phyloP scores from a whole-genome alignment of 2,113 vertebrate species.

The Ameiurus melas region DNA sequence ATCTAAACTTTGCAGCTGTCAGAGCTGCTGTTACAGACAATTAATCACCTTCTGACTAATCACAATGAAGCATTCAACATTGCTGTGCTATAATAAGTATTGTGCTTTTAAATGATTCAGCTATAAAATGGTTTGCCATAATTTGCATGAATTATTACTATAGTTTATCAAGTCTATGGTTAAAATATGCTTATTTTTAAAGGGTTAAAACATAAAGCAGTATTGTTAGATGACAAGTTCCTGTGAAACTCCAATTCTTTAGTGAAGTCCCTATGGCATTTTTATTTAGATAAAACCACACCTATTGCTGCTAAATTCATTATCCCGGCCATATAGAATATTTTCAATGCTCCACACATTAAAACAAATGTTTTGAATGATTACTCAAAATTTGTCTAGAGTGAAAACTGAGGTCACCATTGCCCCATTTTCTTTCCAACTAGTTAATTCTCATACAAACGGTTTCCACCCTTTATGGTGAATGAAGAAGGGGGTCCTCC shows the following conservation, averaged over 20 bases:
- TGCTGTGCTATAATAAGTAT: neutral
- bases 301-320: neutral
- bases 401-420: neutral
- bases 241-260: neutral
- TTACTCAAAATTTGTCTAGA: neutral
- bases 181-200: neutral
- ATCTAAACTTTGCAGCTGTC: neutral
- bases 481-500: neutral
- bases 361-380: neutral
- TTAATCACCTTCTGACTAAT: neutral
- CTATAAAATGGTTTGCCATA: too few relatives aligned
- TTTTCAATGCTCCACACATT: neutral
- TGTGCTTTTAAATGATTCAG: neutral
- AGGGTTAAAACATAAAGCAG: neutral
- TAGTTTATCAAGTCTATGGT: too few relatives aligned
- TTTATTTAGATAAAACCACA: neutral
- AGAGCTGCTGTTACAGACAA: neutral
- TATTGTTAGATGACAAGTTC: neutral
- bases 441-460: neutral
- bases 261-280: neutral
- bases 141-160: too few relatives aligned
- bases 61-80: neutral
- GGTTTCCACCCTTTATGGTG: conserved; percentile 6
- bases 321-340: neutral
- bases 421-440: neutral